These are phyloP conservation scores for Hemitrygon akajei DNA, from an alignment of 2,797 vertebrate species.

Conservation along the genomic window DNA sequence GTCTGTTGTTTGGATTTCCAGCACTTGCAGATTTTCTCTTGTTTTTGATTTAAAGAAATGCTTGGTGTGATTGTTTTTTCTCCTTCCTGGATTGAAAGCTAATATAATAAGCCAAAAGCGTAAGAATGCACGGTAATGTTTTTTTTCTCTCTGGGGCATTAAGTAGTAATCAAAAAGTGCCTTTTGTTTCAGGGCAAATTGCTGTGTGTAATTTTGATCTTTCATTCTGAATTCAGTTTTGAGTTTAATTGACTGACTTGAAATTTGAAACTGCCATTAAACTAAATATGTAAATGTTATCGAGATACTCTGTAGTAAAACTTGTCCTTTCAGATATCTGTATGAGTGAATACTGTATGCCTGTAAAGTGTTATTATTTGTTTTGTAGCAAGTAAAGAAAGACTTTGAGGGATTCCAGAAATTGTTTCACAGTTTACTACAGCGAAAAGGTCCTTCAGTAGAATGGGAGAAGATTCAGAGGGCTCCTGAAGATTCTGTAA, in stretches of 20 bases:
- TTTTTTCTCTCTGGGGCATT: not conserved
- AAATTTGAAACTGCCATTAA: not conserved
- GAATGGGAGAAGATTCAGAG: conserved; percentile 94
- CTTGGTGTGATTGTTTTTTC: not conserved
- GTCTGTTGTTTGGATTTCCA: too few relatives aligned
- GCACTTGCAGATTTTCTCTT: too few relatives aligned
- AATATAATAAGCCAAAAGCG: not conserved
- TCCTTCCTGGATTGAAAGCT: not conserved
- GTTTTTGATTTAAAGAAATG: not conserved
- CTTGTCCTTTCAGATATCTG: not conserved
- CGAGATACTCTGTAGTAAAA: not conserved
- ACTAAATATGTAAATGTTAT: too few relatives aligned
- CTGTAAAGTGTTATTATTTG: conserved; percentile 17
- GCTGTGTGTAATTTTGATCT: not conserved
- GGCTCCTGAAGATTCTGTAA: conserved; percentile 94
- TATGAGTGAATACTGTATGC: not conserved
- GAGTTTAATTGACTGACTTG: not conserved
- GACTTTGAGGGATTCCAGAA: conserved; percentile 90
- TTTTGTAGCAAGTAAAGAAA: conserved; percentile 69
- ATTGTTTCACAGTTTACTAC: conserved; percentile 89
- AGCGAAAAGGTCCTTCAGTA: conserved; percentile 92
- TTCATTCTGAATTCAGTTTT: not conserved
- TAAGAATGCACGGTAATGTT: not conserved
- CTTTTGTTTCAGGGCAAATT: not conserved
- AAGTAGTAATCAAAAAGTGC: not conserved